Base-by-base conservation (phyloP, 2,888 invertebrate species). In the Drosophila pegasa region DNA sequence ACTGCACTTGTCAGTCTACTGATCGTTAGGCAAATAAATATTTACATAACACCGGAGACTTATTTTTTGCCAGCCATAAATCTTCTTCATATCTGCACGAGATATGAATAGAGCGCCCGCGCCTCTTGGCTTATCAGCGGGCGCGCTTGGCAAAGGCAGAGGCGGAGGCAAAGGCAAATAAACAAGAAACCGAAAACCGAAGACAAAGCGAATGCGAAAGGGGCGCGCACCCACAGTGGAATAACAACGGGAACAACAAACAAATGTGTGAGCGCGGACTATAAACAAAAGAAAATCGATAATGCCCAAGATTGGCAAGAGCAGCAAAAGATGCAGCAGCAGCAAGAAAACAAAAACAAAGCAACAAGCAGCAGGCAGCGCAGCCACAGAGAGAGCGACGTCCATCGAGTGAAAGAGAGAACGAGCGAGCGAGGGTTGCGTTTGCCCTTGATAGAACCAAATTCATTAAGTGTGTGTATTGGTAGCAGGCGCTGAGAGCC, bases 231-330 rank as follows among this genome's bases (percentile, higher is more conserved):
- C 25, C 41, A 63, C 55, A 33, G 27, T 55, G 37, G 31, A 68
- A 20, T 16, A 51, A 37, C 20, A 57, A 51, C 33, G 41, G 47
- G 41, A 71, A 70, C 58, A 74, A 71, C 60, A 67, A 77, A 67
- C 50, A 59, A 73, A 59, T 65, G 43, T 67, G 52, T 12, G 59
- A 80, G 78, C 38, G 48, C 38, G 56, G 40, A 57, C 43, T 64
- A 50, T 68, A 72, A 78, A 83, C 70, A 77, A 86, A 69, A 80
- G 73, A 83, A 88, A 89, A 89, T 89, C 89, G 80, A 90, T 88
- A 89, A 75, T 80, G 78, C 80, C 80, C 78, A 89, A 90, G 84
- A 83, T 90, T 90, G 89, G 89, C 89, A 89, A 79, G 78, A 84
- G 45, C 73, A 61, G 63, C 67, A 61, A 63, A 71, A 69, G 59